Base-by-base conservation (phyloP, 2,888 invertebrate species). In the Pterostichus madidus region DNA sequence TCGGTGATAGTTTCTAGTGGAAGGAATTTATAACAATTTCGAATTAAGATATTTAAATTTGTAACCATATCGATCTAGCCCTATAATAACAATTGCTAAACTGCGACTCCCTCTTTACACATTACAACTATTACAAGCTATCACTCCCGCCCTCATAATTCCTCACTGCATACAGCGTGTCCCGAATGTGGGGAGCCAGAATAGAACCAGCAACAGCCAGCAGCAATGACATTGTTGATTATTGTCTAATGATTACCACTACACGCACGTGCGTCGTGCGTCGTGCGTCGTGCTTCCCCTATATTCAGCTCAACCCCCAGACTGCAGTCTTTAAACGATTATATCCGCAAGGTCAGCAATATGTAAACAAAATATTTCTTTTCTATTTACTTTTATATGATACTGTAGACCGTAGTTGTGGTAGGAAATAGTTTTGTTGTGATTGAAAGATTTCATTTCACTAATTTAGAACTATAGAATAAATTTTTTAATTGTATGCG, bases 171-270 rank as follows among this genome's bases (percentile, higher is more conserved):
- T 56, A 5, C 17, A 3, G 5, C 5, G 13, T 8, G 8, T 5
- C 0, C 17, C 17, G 56, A 2, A 56, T 52, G 53, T 17, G 24
- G 56, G 68, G 39, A 15, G 15, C 44, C 64, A 13, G 13, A 24
- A 24, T 1, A 24, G 31, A n/a, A n/a, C 59, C 64, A 71, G 17
- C 44, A 71, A 44, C 68, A 8, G 31, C 8, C 24, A 59, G 59
- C 24, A 64, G 64, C 39, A 64, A 32, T 39, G 68, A 71, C 68
- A 71, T 24, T 71, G 68, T 71, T 71, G 68, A 71, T 71, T 71
- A 71, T 71, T 71, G 68, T 71, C 68, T 71, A 71, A 71, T 71
- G 68, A 71, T 71, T 71, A 71, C 68, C 68, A 71, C 39, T 71
- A 71, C 68, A 71, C 68, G 17, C 68, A 71, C 68, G 44, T 44